phyloP scores from a whole-genome alignment of 1,140 invertebrate species.

The Drosophila sturtevanti region DNA sequence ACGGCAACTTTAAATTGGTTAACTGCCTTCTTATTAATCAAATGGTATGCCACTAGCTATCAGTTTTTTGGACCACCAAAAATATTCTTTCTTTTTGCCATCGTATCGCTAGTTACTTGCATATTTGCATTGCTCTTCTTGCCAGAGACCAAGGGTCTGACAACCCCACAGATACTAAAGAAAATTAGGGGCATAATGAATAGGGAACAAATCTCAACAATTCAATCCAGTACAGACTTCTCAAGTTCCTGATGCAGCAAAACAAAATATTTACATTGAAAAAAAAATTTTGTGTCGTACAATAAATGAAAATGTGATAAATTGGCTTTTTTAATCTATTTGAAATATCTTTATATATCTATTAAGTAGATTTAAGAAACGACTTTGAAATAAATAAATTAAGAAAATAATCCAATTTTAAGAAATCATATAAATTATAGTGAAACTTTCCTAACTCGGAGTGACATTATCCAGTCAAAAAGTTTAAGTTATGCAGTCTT shows the following conservation, averaged over 20 bases:
- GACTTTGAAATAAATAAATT: too few species aligned
- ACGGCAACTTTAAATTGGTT: conserved; percentile 18
- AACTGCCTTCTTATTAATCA: neutral
- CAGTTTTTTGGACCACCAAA: neutral
- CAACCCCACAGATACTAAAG: neutral
- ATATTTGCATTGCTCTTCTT: conserved; percentile 17
- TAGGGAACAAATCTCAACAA: neutral
- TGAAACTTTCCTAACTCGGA: too few species aligned
- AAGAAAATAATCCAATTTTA: too few species aligned
- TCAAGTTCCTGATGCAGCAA: neutral
- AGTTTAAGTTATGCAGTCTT: too few species aligned
- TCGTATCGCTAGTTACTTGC: neutral
- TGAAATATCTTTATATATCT: too few species aligned
- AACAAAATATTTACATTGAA: too few species aligned
- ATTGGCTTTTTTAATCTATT: too few species aligned
- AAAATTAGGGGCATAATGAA: conserved; percentile 1
- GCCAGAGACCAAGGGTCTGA: conserved; percentile 35
- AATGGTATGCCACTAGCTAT: conserved; percentile 18
- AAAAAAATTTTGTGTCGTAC: too few species aligned
- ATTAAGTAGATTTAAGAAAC: too few species aligned
- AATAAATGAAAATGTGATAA: too few species aligned
- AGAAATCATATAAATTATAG: too few species aligned
- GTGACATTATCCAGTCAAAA: too few species aligned
- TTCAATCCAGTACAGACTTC: conserved; percentile 5
- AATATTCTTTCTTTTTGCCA: conserved; percentile 23